phyloP scores from a whole-genome alignment of 2,888 invertebrate species.

The Lordiphosa andalusiaca region DNA sequence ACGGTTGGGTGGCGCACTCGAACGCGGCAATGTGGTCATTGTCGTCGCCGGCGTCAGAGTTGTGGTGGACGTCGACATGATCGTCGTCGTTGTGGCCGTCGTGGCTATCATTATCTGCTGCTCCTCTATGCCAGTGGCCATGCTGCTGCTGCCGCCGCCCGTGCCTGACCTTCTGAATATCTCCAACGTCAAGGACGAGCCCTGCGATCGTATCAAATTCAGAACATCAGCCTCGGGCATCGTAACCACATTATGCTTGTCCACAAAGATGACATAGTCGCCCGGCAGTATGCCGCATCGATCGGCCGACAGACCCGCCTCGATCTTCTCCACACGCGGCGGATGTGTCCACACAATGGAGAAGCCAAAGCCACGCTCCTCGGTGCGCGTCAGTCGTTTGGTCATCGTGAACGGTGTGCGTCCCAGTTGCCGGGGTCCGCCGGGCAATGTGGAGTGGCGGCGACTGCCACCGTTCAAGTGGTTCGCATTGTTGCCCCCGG shows the following conservation, averaged over 20 bases:
- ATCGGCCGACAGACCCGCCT: constrained; percentile 90
- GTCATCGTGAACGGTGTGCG: constrained; percentile 92
- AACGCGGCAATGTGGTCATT: constrained; percentile 2
- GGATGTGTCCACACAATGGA: constrained; percentile 95
- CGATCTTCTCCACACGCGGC: constrained; percentile 91
- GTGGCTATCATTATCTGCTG: not conserved
- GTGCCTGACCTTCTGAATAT: constrained; percentile 83
- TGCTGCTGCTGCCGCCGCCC: constrained; percentile 43
- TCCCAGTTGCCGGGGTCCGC: constrained; percentile 81
- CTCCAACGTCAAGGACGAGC: constrained; percentile 86
- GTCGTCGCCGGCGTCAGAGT: constrained; percentile 26
- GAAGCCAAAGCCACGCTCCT: constrained; percentile 88
- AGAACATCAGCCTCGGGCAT: constrained; percentile 87
- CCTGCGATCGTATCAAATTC: constrained; percentile 85
- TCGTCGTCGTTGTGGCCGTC: constrained; percentile 35
- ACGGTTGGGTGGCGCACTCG: constrained; percentile 50
- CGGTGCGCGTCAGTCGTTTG: constrained; percentile 82
- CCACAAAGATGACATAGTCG: constrained; percentile 93
- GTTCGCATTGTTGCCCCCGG: constrained; percentile 81
- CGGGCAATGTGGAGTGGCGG: constrained; percentile 47
- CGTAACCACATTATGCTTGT: constrained; percentile 92
- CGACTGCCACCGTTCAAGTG: constrained; percentile 75
- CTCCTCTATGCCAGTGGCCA: constrained; percentile 21
- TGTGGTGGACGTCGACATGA: constrained; percentile 12
- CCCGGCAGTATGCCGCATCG: constrained; percentile 90